phyloP scores from a whole-genome alignment of 2,888 invertebrate genomes.

The Anagyrus pseudococci region DNA sequence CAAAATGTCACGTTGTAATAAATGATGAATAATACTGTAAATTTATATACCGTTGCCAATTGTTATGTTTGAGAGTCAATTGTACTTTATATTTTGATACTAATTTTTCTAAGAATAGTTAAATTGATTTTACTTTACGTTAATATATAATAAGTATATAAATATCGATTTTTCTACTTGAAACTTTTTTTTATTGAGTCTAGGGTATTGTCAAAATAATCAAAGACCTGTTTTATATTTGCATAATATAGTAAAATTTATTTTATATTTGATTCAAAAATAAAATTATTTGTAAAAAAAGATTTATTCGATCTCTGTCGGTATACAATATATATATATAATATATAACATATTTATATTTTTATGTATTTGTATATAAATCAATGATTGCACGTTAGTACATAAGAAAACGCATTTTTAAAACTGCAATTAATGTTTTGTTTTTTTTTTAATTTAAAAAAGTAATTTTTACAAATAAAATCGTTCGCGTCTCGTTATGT shows the following conservation, averaged over 20 bases:
- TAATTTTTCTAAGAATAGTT: not conserved
- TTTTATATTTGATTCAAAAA: conserved; percentile 61
- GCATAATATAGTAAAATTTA: conserved; percentile 56
- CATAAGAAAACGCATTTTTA: conserved; percentile 14
- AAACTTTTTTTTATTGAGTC: not conserved
- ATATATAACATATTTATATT: conserved; percentile 24
- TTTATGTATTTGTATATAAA: conserved; percentile 23
- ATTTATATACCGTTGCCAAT: too few species aligned
- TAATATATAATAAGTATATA: not conserved
- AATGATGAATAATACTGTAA: too few species aligned
- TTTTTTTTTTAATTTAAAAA: too few species aligned
- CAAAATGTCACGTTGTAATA: not conserved
- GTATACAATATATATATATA: conserved; percentile 51
- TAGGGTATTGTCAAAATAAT: conserved; percentile 1
- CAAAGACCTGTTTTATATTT: not conserved
- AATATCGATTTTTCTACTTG: not conserved
- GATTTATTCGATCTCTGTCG: conserved; percentile 54
- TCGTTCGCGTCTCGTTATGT: conserved; percentile 12
- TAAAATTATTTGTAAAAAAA: conserved; percentile 63
- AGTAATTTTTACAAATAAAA: too few species aligned
- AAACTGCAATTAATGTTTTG: too few species aligned
- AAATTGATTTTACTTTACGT: not conserved
- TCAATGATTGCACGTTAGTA: conserved; percentile 16
- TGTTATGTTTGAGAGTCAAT: not conserved
- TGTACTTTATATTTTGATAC: too few species aligned